Evolutionary conservation across 2,113 vertebrate genomes (phyloP).

Genomic region (Rhabdornis inornatus): DNA sequence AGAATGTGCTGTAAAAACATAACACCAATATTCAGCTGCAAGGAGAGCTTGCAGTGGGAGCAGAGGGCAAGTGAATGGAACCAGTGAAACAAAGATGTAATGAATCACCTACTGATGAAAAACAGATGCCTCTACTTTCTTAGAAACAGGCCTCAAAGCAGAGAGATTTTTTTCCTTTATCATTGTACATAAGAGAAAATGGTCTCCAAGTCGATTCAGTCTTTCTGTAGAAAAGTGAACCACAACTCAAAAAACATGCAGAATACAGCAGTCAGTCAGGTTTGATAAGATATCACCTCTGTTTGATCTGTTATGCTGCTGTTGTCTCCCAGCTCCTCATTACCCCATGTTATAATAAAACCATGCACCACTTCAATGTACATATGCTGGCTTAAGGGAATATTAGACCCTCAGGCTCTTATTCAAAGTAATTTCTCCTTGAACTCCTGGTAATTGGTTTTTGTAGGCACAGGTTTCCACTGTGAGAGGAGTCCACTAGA

Average conservation of each 20-base stretch:
- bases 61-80: neutral
- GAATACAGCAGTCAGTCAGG: neutral
- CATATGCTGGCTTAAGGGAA: accelerated
- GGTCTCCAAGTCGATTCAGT: neutral
- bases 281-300: neutral
- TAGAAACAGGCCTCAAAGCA: neutral
- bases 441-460: neutral
- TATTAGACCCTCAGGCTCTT: neutral
- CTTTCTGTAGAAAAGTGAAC: neutral
- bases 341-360: neutral
- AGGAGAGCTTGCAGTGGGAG: neutral
- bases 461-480: neutral
- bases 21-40: neutral
- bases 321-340: neutral
- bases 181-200: neutral
- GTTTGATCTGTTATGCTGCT: neutral
- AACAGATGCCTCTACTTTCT: neutral
- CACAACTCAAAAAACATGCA: neutral
- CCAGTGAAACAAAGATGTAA: neutral
- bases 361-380: neutral
- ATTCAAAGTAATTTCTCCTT: neutral
- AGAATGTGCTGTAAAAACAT: slow-evolving; percentile 30
- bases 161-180: neutral
- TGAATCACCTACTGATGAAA: neutral
- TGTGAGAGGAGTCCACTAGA: neutral